Base-by-base conservation (phyloP, 2,888 invertebrate species). In the Helobdella robusta region DNA sequence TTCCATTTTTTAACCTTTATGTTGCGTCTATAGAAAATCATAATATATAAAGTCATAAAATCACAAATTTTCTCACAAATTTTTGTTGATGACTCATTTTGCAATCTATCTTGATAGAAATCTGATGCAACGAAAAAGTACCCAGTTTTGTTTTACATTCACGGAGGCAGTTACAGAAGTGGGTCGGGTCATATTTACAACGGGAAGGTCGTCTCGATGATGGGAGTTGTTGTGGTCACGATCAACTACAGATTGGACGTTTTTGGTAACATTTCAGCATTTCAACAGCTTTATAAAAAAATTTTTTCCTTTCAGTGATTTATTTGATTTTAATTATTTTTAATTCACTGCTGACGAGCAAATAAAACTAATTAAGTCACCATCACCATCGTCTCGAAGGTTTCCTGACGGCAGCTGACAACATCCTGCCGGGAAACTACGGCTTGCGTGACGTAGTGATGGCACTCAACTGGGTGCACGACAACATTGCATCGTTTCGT, bases 171-270 rank as follows among this genome's bases (percentile, higher is more conserved):
- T 20, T 78, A 75, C 68, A 74, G 75, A 70, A 74, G 73, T 20
- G 77, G 77, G 0, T 75, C 76, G 71, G 77, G 77, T 3, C 74
- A 74, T 61, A 74, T 76, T 69, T 74, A 77, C 69, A 76, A 78
- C 56, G 77, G 76, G 1, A 70, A 71, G 34, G 70, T 73, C 59
- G 71, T 78, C 20, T 75, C 76, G 28, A 64, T 73, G 6, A 69
- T 73, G 36, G 77, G 75, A 4, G 72, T 76, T 54, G 74, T 78
- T 23, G 76, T 78, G 5, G 75, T 78, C 44, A 76, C 75, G 15
- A 72, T 78, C 65, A 77, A 78, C 72, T 78, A 78, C 72, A 69
- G 78, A 40, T 73, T 78, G 5, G 78, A 77, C 6, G 75, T 76
- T 5, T 68, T 78, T 15, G 78, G 78, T 77, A 65, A n/a, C 28